Evolutionary conservation across 35 echinoderm and acorn worm species (phyloP).

Genomic region (Apostichopus japonicus): DNA sequence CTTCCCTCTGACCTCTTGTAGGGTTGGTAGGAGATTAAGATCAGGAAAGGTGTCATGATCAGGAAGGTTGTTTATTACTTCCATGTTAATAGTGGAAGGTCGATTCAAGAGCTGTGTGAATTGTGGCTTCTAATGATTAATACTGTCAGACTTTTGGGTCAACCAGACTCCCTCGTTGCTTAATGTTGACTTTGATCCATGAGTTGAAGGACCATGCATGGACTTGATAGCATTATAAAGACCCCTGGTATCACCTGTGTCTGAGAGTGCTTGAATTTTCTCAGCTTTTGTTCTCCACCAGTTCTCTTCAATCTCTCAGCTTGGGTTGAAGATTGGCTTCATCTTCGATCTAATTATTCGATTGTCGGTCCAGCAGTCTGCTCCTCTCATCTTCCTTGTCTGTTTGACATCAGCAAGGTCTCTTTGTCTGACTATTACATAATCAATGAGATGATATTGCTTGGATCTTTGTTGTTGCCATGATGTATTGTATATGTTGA

Average conservation of each 20-base stretch:
- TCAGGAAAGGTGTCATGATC: constrained; percentile 41
- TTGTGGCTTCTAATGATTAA: constrained; percentile 26
- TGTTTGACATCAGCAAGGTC: neutral
- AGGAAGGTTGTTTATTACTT: no score
- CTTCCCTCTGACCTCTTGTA: constrained; percentile 1
- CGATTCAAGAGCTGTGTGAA: neutral
- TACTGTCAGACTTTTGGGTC: neutral
- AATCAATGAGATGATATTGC: constrained; percentile 68
- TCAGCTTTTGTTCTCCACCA: constrained; percentile 34
- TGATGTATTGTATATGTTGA: constrained; percentile 36
- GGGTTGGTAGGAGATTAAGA: neutral
- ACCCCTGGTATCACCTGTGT: neutral
- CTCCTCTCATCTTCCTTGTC: constrained; percentile 52
- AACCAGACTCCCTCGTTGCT: no score
- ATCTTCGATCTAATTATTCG: constrained; percentile 40
- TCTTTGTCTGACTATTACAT: constrained; percentile 47
- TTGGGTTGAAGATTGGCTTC: neutral
- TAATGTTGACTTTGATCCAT: no score
- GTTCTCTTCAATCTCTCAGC: neutral
- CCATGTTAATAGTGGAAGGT: no score
- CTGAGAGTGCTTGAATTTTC: neutral
- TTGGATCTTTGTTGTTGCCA: constrained; percentile 73
- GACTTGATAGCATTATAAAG: no score
- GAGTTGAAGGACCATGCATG: no score
- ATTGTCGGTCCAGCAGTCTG: constrained; percentile 66